Conservation (phyloP, 2,113 vertebrate species). For the Oryzias melastigma region DNA sequence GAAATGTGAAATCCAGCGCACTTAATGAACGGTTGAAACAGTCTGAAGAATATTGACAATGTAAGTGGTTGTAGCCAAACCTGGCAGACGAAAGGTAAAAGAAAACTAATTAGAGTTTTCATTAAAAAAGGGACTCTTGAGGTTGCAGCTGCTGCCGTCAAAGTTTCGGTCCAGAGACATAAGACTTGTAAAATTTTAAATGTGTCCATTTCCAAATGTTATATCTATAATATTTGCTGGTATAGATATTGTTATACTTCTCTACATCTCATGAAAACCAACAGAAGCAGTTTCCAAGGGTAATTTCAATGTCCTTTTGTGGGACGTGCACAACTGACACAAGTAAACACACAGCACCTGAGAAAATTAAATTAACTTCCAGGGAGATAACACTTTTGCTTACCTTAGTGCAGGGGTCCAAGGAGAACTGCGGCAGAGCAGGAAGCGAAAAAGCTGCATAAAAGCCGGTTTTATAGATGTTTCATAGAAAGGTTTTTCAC, state of each 20-base stretch:
- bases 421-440: constrained; percentile 11
- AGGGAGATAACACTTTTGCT: constrained; percentile 44
- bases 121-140: neutral
- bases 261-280: constrained; percentile 42
- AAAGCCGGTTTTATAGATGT: neutral
- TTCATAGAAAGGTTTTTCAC: neutral
- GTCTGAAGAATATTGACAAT: constrained; percentile 1
- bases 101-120: neutral
- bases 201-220: constrained; percentile 21
- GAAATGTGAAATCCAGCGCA: too few species aligned
- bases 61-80: neutral
- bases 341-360: constrained; percentile 39
- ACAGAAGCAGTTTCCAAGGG: constrained; percentile 37
- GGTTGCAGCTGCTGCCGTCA: neutral
- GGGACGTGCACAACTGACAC: constrained; percentile 36
- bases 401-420: constrained; percentile 7
- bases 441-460: constrained; percentile 11
- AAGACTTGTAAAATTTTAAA: constrained; percentile 5
- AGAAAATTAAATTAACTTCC: constrained; percentile 42
- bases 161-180: constrained; percentile 3
- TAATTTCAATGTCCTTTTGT: constrained; percentile 36
- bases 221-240: constrained; percentile 32
- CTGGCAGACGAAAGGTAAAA: neutral
- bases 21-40: too few species aligned
- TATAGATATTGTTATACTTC: constrained; percentile 35